Conservation (phyloP, 2,888 invertebrate genomes). For the Amphipyra berbera region DNA sequence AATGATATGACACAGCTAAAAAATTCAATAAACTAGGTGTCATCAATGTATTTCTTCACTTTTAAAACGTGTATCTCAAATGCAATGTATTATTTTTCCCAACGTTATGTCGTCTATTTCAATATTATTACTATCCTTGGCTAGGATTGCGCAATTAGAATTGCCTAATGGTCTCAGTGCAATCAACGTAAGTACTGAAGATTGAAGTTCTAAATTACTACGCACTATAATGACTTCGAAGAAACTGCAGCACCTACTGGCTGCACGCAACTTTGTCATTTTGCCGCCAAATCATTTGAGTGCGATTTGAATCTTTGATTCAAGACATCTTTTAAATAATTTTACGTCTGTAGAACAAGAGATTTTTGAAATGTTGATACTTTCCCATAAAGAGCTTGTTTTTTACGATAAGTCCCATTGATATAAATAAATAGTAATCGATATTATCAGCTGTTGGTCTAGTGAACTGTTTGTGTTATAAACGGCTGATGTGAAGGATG, state of each 20-base stretch:
- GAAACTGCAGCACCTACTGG: constrained; percentile 18
- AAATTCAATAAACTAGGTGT: no score
- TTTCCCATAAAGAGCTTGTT: no score
- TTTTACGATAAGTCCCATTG: no score
- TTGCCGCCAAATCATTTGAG: not conserved
- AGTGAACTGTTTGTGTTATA: no score
- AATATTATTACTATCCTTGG: constrained; percentile 22
- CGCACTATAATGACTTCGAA: constrained; percentile 29
- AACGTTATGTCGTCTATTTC: constrained; percentile 16
- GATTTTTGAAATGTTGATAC: no score
- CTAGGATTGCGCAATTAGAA: constrained; percentile 29
- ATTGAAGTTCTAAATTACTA: constrained; percentile 20
- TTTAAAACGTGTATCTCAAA: no score
- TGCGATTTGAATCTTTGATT: not conserved
- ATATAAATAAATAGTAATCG: no score
- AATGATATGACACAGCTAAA: no score
- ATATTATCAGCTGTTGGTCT: no score
- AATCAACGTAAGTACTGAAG: constrained; percentile 31
- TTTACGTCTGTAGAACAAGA: no score
- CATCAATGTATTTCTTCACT: no score
- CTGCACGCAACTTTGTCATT: constrained; percentile 23
- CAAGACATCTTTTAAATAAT: not conserved
- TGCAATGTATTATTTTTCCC: constrained; percentile 14
- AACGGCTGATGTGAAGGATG: no score
- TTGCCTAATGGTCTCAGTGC: constrained; percentile 34